Percentiles rank a stretch among this genome's conserved stretches.
phyloP scores from a whole-genome alignment of 2,888 invertebrate species.

The Mesorhabditis spiculigera region DNA sequence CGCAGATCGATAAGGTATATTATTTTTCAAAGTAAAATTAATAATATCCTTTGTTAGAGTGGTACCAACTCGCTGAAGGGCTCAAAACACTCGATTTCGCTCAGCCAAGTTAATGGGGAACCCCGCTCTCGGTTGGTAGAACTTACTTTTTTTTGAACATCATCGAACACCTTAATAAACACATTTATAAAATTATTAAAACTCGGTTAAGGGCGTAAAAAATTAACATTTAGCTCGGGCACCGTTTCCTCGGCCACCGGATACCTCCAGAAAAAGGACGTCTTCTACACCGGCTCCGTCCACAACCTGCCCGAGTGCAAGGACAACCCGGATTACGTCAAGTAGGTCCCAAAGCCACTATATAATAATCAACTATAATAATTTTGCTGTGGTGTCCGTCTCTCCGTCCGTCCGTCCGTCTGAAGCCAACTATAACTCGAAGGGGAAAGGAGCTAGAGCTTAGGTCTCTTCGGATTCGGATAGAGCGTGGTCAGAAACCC shows the following conservation, averaged over 20 bases:
- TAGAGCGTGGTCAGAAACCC: too few species aligned
- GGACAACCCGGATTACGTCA: slow-evolving; percentile 58
- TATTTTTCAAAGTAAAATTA: not conserved
- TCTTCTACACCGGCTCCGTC: slow-evolving; percentile 83
- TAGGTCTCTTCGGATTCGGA: too few species aligned
- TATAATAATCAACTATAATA: too few species aligned
- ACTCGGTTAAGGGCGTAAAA: too few species aligned
- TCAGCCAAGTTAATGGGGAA: slow-evolving; percentile 21
- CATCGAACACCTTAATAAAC: too few species aligned
- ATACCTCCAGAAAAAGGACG: slow-evolving; percentile 69
- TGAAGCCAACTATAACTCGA: too few species aligned
- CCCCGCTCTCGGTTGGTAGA: too few species aligned
- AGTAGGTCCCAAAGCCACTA: slow-evolving; percentile 8
- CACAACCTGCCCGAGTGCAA: slow-evolving; percentile 80
- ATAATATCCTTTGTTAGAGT: slow-evolving; percentile 9
- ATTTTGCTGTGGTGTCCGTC: too few species aligned
- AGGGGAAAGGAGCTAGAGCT: too few species aligned
- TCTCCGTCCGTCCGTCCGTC: too few species aligned
- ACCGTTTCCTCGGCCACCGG: slow-evolving; percentile 40
- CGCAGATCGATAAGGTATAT: slow-evolving; percentile 1
- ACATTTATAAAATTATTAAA: too few species aligned
- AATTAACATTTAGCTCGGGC: slow-evolving; percentile 18
- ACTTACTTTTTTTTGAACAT: too few species aligned
- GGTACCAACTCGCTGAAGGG: slow-evolving; percentile 21
- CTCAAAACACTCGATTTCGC: slow-evolving; percentile 17